phyloP scores from a whole-genome alignment of 2,113 vertebrate genomes.

The Notiomystis cincta region DNA sequence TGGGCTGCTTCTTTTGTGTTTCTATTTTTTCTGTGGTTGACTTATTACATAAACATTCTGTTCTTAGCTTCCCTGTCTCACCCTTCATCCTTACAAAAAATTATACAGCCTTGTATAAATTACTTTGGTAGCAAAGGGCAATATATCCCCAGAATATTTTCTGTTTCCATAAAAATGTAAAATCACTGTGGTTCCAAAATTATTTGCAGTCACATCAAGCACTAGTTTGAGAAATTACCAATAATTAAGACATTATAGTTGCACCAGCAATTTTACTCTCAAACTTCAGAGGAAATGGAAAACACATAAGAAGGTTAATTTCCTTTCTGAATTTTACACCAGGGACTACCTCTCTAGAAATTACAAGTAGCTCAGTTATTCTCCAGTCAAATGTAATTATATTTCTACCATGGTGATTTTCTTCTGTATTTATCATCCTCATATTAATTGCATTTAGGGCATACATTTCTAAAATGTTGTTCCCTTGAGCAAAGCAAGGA shows the following conservation, averaged over 20 bases:
- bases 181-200: background rate
- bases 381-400: background rate
- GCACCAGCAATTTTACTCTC: background rate
- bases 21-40: background rate
- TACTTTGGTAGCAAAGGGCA: background rate
- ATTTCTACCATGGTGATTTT: background rate
- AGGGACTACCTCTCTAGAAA: background rate
- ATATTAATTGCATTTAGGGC: background rate
- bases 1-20: background rate
- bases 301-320: background rate
- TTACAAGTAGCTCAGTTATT: background rate
- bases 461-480: background rate
- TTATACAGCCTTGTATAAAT: background rate
- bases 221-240: background rate
- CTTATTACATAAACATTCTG: background rate
- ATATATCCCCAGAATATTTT: background rate
- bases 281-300: background rate
- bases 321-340: background rate
- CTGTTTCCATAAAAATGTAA: background rate
- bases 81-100: background rate
- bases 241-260: background rate
- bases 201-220: background rate
- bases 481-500: background rate
- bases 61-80: background rate
- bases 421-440: background rate